Conservation (phyloP, 1,140 invertebrate species). For the Ooceraea biroi region DNA sequence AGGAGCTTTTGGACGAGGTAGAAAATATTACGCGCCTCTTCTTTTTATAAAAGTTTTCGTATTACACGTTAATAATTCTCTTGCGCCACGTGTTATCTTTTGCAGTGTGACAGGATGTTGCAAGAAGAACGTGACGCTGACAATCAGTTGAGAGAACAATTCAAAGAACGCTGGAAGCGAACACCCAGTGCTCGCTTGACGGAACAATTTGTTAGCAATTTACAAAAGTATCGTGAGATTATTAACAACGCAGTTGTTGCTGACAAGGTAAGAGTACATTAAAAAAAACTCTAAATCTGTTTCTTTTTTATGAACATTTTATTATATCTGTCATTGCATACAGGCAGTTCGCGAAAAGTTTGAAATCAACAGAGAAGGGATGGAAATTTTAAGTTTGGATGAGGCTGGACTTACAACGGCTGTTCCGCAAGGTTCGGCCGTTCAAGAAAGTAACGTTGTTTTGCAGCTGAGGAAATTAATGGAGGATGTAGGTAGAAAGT, state of each 20-base stretch:
- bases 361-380: constrained; percentile 91
- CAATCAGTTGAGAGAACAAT: constrained; percentile 94
- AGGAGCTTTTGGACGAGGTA: constrained; percentile 98
- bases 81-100: constrained; percentile 21
- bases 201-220: constrained; percentile 94
- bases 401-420: constrained; percentile 88
- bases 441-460: constrained; percentile 88
- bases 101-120: constrained; percentile 93
- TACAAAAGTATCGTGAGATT: constrained; percentile 96
- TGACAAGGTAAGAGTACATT: constrained; percentile 87
- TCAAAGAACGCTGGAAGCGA: constrained; percentile 96
- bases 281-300: constrained; percentile 7
- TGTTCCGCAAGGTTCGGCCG: constrained; percentile 88
- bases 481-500: constrained; percentile 88
- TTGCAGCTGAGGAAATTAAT: constrained; percentile 92
- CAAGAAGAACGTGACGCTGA: constrained; percentile 97
- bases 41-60: neutral
- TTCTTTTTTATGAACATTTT: constrained; percentile 66
- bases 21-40: constrained; percentile 37
- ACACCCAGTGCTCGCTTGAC: constrained; percentile 96
- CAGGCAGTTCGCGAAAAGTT: constrained; percentile 95
- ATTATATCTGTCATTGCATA: constrained; percentile 67
- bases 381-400: constrained; percentile 93
- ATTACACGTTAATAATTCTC: neutral
- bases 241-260: constrained; percentile 95